phyloP scores from a whole-genome alignment of 64 coral and sea anemone species.

The Acropora yongei region DNA sequence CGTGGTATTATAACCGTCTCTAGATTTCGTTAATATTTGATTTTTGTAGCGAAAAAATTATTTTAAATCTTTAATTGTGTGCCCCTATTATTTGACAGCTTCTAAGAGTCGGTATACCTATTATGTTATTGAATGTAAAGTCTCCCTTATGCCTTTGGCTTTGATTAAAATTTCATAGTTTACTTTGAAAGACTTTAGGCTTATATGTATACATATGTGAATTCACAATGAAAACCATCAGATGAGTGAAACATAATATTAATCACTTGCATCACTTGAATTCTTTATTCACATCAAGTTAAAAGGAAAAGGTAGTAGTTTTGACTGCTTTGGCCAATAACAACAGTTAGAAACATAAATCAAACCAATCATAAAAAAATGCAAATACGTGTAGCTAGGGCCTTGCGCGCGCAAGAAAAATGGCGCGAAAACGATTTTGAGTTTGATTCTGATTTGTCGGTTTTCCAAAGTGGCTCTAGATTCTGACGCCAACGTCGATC shows the following conservation, averaged over 20 bases:
- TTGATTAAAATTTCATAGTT: slow-evolving; percentile 36
- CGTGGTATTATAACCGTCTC: not conserved
- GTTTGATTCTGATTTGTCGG: not conserved
- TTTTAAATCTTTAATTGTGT: not conserved
- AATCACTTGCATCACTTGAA: not conserved
- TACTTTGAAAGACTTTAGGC: not conserved
- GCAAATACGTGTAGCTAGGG: not conserved
- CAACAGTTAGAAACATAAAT: not conserved
- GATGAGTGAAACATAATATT: not conserved
- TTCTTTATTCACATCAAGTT: too few relatives aligned
- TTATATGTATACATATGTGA: not conserved
- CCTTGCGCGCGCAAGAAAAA: not conserved
- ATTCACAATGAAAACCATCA: not conserved
- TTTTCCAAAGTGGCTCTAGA: too few relatives aligned
- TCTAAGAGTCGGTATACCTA: not conserved
- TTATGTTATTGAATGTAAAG: slow-evolving; percentile 12
- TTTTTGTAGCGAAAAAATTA: not conserved
- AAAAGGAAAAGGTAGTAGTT: too few relatives aligned
- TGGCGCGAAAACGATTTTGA: not conserved
- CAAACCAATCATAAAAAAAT: not conserved
- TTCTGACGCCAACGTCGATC: too few relatives aligned
- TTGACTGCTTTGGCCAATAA: not conserved
- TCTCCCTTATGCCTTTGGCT: not conserved
- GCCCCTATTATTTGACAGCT: not conserved
- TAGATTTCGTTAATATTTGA: not conserved